phyloP scores from a whole-genome alignment of 2,113 vertebrate genomes.

The Gobiocypris rarus region DNA sequence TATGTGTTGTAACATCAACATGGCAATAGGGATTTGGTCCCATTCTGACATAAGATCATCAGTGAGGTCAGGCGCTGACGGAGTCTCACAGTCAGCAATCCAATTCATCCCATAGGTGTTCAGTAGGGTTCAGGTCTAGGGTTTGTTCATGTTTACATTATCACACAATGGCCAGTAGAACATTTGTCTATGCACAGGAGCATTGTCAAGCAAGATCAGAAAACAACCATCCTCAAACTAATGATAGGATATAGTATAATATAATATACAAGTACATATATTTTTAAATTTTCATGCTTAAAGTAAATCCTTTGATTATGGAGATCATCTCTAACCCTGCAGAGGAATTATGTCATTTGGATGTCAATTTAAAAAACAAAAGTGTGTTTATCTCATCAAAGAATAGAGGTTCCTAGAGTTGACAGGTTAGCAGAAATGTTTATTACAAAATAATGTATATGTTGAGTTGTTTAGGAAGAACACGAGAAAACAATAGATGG shows the following conservation, averaged over 20 bases:
- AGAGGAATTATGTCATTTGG: neutral
- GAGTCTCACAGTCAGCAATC: conserved; percentile 11
- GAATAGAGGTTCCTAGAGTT: neutral
- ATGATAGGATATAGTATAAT: too few species aligned
- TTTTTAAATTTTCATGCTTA: neutral
- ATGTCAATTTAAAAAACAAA: neutral
- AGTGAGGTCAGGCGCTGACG: neutral
- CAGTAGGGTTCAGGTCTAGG: neutral
- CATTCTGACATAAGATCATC: neutral
- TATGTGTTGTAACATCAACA: neutral
- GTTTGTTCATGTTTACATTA: neutral
- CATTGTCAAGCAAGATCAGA: neutral
- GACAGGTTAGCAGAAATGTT: neutral
- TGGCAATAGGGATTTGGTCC: neutral
- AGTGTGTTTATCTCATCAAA: neutral
- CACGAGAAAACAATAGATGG: neutral
- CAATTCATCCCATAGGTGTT: neutral
- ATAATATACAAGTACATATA: neutral
- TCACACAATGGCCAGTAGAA: neutral
- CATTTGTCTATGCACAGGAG: neutral
- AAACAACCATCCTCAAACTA: neutral
- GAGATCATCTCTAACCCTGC: neutral
- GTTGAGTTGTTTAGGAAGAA: neutral
- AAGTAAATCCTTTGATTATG: neutral
- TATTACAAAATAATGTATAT: neutral